Base-by-base conservation (phyloP, 2,888 invertebrate genomes). In the Imbricaverruca yamaguchii region DNA sequence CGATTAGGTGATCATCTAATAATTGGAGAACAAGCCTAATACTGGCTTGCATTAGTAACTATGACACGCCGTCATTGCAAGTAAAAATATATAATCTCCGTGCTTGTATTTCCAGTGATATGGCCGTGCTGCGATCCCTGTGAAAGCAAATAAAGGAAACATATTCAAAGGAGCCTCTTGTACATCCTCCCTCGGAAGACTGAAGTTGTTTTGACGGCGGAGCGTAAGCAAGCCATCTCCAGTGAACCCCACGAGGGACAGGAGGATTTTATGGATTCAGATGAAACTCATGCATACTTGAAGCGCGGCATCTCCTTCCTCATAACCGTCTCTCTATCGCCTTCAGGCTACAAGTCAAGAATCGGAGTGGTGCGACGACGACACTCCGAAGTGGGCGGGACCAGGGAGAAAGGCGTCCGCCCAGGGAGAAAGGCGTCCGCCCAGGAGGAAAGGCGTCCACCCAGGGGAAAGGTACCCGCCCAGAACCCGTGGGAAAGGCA, bases 271-370 rank as follows among this genome's bases (percentile, higher is more conserved):
- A 67, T 67, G 67, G 25, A 67, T 25, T 67, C 67, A n/a, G 67
- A 67, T 67, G 67, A 25, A n/a, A 6, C 67, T 67, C 67, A 67
- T 67, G 67, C 67, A 67, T 67, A 67, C 25, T 67, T 67, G 67
- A 67, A 13, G 25, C 25, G 67, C 25, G 11, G 67, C 25, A 10
- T 67, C 67, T 8, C n/a, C 25, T 6, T 8, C 67, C 13, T 67
- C 67, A 67, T 13, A 25, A 12, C 9, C n/a, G 25, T 13, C n/a
- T 12, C 25, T 12, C 67, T 25, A 25, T 25, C 67, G 23, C n/a
- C 10, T 39, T 25, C 12, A 8, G n/a, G n/a, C 23, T 12, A 65
- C 65, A 65, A 65, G 23, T 65, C 65, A 65, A 7, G 61, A 9
- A 15, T 61, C 61, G 61, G 18, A 7, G 61, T 18, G 18, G 15